phyloP scores from a whole-genome alignment of 2,888 invertebrate species.

The Cephalotes varians region DNA sequence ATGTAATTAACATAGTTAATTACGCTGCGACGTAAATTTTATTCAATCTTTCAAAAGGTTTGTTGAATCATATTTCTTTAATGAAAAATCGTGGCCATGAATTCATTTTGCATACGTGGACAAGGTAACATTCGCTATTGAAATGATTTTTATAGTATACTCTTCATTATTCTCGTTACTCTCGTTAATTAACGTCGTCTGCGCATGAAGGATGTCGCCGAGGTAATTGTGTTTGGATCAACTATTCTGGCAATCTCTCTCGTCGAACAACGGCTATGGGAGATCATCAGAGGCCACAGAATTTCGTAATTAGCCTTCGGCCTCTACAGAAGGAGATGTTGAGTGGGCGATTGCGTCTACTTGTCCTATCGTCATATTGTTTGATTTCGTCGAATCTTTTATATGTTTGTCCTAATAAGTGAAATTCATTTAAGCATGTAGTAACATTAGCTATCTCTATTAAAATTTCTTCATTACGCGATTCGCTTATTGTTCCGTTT shows the following conservation, averaged over 20 bases:
- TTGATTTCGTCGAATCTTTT: constrained; percentile 62
- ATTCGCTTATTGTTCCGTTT: not conserved
- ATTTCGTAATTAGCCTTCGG: constrained; percentile 69
- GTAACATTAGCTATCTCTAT: constrained; percentile 29
- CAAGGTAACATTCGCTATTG: constrained; percentile 12
- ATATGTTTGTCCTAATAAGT: constrained; percentile 11
- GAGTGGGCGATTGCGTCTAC: constrained; percentile 61
- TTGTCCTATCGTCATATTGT: constrained; percentile 63
- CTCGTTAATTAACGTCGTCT: constrained; percentile 68
- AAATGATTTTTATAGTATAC: constrained; percentile 31
- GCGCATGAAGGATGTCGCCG: constrained; percentile 53
- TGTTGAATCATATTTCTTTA: constrained; percentile 9
- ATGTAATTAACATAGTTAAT: constrained; percentile 36
- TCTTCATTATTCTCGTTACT: constrained; percentile 58
- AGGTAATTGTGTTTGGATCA: constrained; percentile 70
- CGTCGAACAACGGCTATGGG: constrained; percentile 61
- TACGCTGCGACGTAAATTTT: constrained; percentile 10
- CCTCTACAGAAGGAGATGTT: constrained; percentile 60
- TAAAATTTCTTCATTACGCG: constrained; percentile 11
- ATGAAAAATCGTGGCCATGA: constrained; percentile 1
- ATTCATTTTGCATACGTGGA: not conserved
- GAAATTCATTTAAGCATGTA: constrained; percentile 50
- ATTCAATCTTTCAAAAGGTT: constrained; percentile 5
- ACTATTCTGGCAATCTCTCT: constrained; percentile 62
- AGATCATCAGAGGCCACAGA: constrained; percentile 63